Conservation (phyloP, 30 jellyfish, hydroid and myxozoan species). For the Aurelia coerulea region DNA sequence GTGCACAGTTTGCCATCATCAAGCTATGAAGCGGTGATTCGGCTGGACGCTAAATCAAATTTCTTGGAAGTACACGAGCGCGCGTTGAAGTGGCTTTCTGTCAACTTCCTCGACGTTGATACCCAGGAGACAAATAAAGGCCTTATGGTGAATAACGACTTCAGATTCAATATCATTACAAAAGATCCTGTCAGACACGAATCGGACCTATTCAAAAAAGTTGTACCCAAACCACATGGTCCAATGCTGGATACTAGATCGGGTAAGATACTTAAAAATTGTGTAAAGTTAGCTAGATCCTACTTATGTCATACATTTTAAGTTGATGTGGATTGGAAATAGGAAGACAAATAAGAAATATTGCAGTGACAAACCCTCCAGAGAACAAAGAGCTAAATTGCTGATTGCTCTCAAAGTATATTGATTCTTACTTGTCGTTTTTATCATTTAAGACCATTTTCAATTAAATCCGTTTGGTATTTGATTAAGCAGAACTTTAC, state of each 20-base stretch:
- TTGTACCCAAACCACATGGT: conserved; percentile 28
- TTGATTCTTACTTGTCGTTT: too few species aligned
- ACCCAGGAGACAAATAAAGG: conserved; percentile 16
- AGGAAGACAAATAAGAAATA: too few species aligned
- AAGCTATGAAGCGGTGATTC: conserved; percentile 77
- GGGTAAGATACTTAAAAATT: background rate
- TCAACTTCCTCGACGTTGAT: conserved; percentile 55
- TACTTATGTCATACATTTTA: too few species aligned
- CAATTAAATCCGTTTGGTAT: too few species aligned
- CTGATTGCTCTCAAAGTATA: too few species aligned
- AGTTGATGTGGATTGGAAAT: too few species aligned
- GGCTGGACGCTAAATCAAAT: conserved; percentile 38
- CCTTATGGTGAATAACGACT: conserved; percentile 49
- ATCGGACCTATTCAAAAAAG: conserved; percentile 62
- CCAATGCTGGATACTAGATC: conserved; percentile 4
- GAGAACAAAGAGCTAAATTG: too few species aligned
- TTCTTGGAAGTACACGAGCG: conserved; percentile 64
- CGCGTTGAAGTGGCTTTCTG: conserved; percentile 83
- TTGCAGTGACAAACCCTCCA: too few species aligned
- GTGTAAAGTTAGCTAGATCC: background rate
- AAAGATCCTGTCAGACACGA: conserved; percentile 34
- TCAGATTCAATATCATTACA: conserved; percentile 62
- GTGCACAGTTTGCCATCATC: conserved; percentile 67
- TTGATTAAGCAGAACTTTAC: too few species aligned
- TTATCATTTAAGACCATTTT: too few species aligned